A percentile compares a stretch with the other conserved stretches of the same genome.
Conservation (phyloP, 2,888 invertebrate genomes). For the Lasius fuliginosus region DNA sequence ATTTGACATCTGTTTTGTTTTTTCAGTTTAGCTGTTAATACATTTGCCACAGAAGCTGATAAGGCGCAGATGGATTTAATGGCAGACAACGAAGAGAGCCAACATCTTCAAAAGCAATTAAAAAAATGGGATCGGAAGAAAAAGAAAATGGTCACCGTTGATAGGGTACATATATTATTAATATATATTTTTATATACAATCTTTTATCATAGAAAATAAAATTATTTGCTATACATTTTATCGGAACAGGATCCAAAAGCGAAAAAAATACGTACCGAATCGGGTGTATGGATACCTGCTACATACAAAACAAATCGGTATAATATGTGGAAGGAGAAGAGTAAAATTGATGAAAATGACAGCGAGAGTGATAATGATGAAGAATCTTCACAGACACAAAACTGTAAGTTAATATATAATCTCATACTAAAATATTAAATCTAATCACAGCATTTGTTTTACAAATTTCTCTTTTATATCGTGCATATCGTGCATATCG, state of each 20-base stretch:
- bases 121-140: conserved; percentile 97
- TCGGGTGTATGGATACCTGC: conserved; percentile 98
- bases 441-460: neutral
- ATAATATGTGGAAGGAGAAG: conserved; percentile 94
- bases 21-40: conserved; percentile 91
- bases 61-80: conserved; percentile 94
- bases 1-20: conserved; percentile 15
- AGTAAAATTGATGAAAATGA: conserved; percentile 88
- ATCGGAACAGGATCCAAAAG: conserved; percentile 87
- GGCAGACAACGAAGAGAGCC: conserved; percentile 92
- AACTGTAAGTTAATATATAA: conserved; percentile 75
- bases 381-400: conserved; percentile 73
- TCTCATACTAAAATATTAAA: neutral
- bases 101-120: conserved; percentile 88
- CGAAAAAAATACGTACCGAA: conserved; percentile 96
- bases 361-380: conserved; percentile 86
- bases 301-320: conserved; percentile 96
- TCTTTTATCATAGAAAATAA: conserved; percentile 72
- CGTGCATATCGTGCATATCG: neutral
- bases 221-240: conserved; percentile 21
- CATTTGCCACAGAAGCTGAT: conserved; percentile 93
- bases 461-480: neutral
- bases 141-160: conserved; percentile 96
- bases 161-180: conserved; percentile 87
- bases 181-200: conserved; percentile 61